phyloP scores from a whole-genome alignment of 2,113 vertebrate genomes.

The Sterna hirundo region DNA sequence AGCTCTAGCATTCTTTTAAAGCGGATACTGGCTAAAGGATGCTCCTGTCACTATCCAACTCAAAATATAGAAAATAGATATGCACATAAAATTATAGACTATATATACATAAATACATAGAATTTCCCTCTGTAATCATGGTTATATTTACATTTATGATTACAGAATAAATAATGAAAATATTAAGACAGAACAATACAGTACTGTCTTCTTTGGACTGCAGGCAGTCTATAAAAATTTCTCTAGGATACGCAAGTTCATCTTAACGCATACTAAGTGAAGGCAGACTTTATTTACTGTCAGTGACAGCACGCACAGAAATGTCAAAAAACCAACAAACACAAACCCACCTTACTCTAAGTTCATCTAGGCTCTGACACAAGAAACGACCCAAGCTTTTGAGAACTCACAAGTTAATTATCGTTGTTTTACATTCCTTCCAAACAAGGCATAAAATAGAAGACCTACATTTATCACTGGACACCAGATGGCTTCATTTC shows the following conservation, averaged over 20 bases:
- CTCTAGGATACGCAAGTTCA: background rate
- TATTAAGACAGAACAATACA: background rate
- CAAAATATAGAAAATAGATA: background rate
- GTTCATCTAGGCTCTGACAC: background rate
- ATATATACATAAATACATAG: slow-evolving; percentile 21
- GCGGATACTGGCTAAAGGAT: background rate
- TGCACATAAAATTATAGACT: background rate
- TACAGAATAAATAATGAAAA: slow-evolving; percentile 14
- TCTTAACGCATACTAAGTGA: background rate
- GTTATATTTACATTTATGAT: background rate
- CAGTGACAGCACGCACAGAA: background rate
- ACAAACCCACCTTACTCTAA: background rate
- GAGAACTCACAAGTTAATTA: background rate
- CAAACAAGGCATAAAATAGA: background rate
- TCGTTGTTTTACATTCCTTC: background rate
- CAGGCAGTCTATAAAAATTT: background rate
- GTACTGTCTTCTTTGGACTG: background rate
- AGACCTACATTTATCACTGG: background rate
- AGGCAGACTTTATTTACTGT: background rate
- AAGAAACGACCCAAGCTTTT: background rate
- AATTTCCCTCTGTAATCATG: slow-evolving; percentile 10
- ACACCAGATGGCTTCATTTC: background rate
- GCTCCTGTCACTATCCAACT: background rate
- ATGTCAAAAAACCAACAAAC: background rate
- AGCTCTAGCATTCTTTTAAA: background rate